phyloP scores from a whole-genome alignment of 2,113 vertebrate species.

The Sporophila hypoxantha region DNA sequence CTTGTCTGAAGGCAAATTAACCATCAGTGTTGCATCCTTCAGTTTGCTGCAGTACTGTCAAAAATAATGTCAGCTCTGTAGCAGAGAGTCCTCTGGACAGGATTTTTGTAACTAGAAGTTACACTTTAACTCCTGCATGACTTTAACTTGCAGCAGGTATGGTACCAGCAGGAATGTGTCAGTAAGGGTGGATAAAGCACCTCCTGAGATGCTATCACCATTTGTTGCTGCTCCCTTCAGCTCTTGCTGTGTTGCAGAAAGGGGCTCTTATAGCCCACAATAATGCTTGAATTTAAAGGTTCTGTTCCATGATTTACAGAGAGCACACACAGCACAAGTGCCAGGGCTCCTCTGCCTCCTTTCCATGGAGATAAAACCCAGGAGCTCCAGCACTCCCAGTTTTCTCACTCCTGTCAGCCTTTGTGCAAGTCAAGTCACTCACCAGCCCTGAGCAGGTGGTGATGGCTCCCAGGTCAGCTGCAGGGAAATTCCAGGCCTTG shows the following conservation, averaged over 20 bases:
- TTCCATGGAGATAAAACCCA: not conserved
- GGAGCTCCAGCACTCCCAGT: not conserved
- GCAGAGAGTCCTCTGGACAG: not conserved
- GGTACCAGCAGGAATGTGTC: not conserved
- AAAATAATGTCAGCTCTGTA: not conserved
- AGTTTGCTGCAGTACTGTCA: not conserved
- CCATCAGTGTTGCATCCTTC: not conserved
- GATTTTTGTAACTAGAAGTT: not conserved
- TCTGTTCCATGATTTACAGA: not conserved
- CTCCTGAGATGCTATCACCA: not conserved
- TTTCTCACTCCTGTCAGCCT: not conserved
- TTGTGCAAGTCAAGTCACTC: not conserved
- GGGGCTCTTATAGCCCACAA: not conserved
- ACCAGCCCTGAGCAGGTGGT: accelerated
- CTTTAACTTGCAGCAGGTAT: not conserved
- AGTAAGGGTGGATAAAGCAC: not conserved
- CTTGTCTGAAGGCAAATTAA: not conserved
- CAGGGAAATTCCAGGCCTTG: not conserved
- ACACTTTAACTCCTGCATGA: accelerated
- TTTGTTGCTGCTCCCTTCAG: not conserved
- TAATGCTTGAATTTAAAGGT: not conserved
- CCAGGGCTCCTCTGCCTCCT: not conserved
- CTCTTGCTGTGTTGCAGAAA: not conserved
- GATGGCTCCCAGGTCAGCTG: not conserved
- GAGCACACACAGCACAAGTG: not conserved